A percentile compares a stretch with the other conserved stretches of the same genome.
Conservation (phyloP, 2,797 vertebrate genomes). For the Syngnathus acus region DNA sequence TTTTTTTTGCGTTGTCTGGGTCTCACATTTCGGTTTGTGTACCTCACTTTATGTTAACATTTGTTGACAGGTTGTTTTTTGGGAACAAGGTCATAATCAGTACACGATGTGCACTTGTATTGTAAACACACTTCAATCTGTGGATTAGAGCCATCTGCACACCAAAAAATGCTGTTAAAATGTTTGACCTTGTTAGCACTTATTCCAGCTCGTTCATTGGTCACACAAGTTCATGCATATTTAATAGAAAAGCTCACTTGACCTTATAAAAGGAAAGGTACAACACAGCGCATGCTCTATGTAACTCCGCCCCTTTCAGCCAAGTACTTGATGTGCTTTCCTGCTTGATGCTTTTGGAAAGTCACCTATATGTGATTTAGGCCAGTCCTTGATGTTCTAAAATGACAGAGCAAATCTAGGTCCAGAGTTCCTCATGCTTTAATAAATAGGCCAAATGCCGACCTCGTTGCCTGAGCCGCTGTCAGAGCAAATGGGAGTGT, state of each 20-base stretch:
- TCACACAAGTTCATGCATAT: constrained; percentile 35
- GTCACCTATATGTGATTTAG: constrained; percentile 17
- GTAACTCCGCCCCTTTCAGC: constrained; percentile 8
- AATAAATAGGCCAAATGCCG: constrained; percentile 64
- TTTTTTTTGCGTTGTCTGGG: no score
- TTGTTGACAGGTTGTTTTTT: constrained; percentile 11
- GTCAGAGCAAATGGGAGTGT: constrained; percentile 45
- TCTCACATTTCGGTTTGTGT: no score
- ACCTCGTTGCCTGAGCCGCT: constrained; percentile 61
- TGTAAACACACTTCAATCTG: constrained; percentile 10
- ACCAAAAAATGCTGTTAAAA: constrained; percentile 22
- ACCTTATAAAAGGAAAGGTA: constrained; percentile 26
- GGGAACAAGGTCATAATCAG: constrained; percentile 17
- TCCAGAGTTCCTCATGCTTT: constrained; percentile 36
- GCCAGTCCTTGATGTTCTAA: constrained; percentile 32
- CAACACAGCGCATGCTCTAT: constrained; percentile 10
- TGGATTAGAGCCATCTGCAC: constrained; percentile 24
- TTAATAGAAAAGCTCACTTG: constrained; percentile 34
- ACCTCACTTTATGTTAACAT: no score
- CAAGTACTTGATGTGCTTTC: constrained; percentile 11
- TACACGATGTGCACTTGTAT: constrained; percentile 14
- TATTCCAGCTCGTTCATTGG: constrained; percentile 14
- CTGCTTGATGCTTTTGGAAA: constrained; percentile 4
- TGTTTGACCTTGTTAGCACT: constrained; percentile 42
- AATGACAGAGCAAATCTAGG: constrained; percentile 43